Evolutionary conservation across 2,797 vertebrate genomes (phyloP), one percentile per base, ranked within the genome.

Genomic region (Acropternis orthonyx): DNA sequence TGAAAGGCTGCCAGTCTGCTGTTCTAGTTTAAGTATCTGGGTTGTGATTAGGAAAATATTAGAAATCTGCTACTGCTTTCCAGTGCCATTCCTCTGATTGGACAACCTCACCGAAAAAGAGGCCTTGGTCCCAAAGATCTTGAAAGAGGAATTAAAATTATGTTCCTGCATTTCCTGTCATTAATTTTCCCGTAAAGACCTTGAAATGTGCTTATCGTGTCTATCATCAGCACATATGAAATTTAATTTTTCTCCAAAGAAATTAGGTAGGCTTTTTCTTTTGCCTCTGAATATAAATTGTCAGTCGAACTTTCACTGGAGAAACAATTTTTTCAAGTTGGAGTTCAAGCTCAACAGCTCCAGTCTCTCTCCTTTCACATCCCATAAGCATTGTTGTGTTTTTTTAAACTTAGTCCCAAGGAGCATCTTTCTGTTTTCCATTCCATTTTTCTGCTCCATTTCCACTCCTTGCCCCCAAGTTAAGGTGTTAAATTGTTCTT

Each of bases 11-110:
- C 89, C 94, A 87, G 77, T 93, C 80, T 87, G 71, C 85, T 90
- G 91, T 76, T 96, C 94, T n/a, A 90, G 89, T 96, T 96, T 86
- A 74, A 65, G 30, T 92, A 92, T 92, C 94, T 96, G 83, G 92
- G 91, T 93, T 96, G 88, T 58, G 85, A 93, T 94, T 88, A 90
- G 88, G 67, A 82, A 84, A 94, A 88, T 85, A 79, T 74, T 92
- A 93, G 63, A 65, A 74, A 82, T 92, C 63, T 94, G 62, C 85
- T 73, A 34, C 51, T 76, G 77, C 37, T 88, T 92, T 89, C 56
- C 74, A 54, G 71, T 39, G 52, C 79, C 5, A 0, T 75, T 79
- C 27, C 61, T 89, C 69, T 90, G 55, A 76, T 72, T 84, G 81
- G 77, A 66, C 74, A 82, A 21, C 65, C 67, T 92, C 13, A 3